phyloP scores from a whole-genome alignment of 2,797 vertebrate species.

The Gymnoscopelus microlampas region DNA sequence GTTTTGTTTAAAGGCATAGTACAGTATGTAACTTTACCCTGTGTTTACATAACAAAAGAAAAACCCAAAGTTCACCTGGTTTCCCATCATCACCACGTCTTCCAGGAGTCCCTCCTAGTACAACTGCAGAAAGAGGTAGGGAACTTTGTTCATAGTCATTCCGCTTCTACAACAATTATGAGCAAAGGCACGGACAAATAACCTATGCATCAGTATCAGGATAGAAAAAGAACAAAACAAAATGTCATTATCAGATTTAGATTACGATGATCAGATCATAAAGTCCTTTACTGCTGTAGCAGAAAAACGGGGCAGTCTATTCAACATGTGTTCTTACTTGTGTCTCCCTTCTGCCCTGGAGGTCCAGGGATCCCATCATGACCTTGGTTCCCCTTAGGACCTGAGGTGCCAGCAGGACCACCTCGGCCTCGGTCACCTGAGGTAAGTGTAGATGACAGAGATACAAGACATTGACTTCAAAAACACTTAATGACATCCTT shows the following conservation, averaged over 20 bases:
- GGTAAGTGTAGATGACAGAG: neutral
- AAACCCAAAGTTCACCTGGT: slow-evolving; percentile 79
- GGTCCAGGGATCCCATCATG: slow-evolving; percentile 88
- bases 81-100: slow-evolving; percentile 59
- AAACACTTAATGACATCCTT: neutral
- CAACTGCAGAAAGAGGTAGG: slow-evolving; percentile 38
- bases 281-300: neutral
- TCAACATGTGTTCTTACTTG: slow-evolving; percentile 44
- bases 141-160: neutral
- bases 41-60: neutral
- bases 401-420: slow-evolving; percentile 79
- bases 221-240: neutral
- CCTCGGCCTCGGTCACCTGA: slow-evolving; percentile 82
- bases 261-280: neutral
- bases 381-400: slow-evolving; percentile 88
- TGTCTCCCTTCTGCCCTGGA: slow-evolving; percentile 87
- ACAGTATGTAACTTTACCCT: too few species aligned
- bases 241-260: neutral
- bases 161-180: neutral
- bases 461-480: neutral
- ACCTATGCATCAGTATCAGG: neutral
- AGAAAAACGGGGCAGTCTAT: neutral
- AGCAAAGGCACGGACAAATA: neutral
- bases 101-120: slow-evolving; percentile 40
- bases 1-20: too few species aligned